phyloP scores from a whole-genome alignment of 2,888 invertebrate species.

The Parnassius glacialis region DNA sequence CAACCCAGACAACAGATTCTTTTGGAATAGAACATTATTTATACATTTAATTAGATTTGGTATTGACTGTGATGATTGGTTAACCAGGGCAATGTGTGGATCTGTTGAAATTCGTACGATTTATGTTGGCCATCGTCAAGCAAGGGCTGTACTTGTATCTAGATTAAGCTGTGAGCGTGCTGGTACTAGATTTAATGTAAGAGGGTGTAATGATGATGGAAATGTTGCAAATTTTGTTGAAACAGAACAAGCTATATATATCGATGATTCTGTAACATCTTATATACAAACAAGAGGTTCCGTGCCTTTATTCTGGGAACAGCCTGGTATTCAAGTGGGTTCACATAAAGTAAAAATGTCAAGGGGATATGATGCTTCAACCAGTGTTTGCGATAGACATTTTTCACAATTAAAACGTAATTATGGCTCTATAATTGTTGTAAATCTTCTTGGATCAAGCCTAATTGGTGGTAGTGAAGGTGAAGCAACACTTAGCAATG shows the following conservation, averaged over 20 bases:
- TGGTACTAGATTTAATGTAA: conserved; percentile 98
- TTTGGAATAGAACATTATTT: conserved; percentile 98
- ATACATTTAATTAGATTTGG: conserved; percentile 95
- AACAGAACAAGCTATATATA: conserved; percentile 97
- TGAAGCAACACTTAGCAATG: conserved; percentile 96
- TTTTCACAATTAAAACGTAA: conserved; percentile 91
- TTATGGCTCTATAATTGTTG: conserved; percentile 94
- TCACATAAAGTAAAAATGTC: conserved; percentile 99
- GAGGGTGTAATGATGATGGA: conserved; percentile 99
- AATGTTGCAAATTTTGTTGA: conserved; percentile 99
- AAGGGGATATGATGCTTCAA: conserved; percentile 95
- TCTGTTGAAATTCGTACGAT: conserved; percentile 98
- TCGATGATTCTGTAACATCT: conserved; percentile 94
- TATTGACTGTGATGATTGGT: conserved; percentile 94
- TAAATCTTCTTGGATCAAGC: conserved; percentile 95
- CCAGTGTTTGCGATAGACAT: conserved; percentile 96
- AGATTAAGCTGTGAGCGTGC: conserved; percentile 98
- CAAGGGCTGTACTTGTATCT: conserved; percentile 96
- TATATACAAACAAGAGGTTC: conserved; percentile 97
- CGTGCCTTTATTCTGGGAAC: conserved; percentile 99
- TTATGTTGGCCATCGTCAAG: conserved; percentile 97
- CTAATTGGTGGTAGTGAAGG: conserved; percentile 97
- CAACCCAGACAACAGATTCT: conserved; percentile 96
- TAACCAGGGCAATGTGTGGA: conserved; percentile 97
- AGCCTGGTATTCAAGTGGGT: conserved; percentile 98